Conservation (phyloP, 2,797 vertebrate species). For the Sternarchorhynchus goeldii region DNA sequence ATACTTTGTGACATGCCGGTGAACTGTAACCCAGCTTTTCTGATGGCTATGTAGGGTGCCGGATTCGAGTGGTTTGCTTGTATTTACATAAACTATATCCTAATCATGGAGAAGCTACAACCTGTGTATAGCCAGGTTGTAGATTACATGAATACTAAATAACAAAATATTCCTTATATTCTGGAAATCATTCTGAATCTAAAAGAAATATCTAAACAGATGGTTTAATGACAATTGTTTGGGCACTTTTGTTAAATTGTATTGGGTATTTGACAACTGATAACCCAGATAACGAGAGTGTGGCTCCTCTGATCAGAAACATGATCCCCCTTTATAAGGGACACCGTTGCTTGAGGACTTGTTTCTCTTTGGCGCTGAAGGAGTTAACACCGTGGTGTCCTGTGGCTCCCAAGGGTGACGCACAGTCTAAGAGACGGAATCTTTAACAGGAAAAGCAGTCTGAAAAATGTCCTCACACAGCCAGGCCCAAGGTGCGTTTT, state of each 20-base stretch:
- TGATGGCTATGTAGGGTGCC: constrained; percentile 7
- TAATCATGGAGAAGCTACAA: neutral
- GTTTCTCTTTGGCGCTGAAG: constrained; percentile 15
- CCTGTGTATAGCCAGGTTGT: neutral
- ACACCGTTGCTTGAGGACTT: neutral
- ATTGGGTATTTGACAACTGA: too few relatives aligned
- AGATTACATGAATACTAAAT: neutral
- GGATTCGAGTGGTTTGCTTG: constrained; percentile 3
- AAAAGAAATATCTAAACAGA: neutral
- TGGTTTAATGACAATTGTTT: too few relatives aligned
- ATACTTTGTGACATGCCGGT: constrained; percentile 36
- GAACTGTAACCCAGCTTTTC: constrained; percentile 2
- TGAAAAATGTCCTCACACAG: constrained; percentile 61
- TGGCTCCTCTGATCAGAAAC: too few relatives aligned
- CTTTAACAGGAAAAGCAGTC: constrained; percentile 64
- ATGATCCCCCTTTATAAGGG: neutral
- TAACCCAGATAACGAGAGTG: too few relatives aligned
- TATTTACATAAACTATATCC: neutral
- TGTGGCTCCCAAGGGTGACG: constrained; percentile 59
- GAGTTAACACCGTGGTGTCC: constrained; percentile 48
- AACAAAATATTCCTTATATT: constrained; percentile 12
- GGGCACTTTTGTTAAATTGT: too few relatives aligned
- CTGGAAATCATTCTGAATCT: constrained; percentile 24
- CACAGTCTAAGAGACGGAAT: constrained; percentile 62
- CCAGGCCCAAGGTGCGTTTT: constrained; percentile 63